Evolutionary conservation across 2,888 invertebrate species (phyloP).

Genomic region (Aphodius granarius): DNA sequence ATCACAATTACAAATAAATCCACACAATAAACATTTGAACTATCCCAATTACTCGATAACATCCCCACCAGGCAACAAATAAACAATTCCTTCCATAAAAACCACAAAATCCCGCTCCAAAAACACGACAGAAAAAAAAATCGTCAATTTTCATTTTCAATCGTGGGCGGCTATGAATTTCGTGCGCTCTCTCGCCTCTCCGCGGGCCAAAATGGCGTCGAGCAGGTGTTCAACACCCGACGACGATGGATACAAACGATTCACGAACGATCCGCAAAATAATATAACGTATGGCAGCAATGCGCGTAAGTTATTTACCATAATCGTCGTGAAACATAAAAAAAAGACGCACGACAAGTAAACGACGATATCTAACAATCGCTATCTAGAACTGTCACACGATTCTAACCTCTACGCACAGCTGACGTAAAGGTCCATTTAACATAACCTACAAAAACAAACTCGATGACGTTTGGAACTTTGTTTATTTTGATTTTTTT

Average conservation of each 20-base stretch:
- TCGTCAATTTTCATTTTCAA: neutral
- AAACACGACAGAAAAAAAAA: neutral
- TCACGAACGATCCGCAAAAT: conserved; percentile 59
- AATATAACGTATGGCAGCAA: conserved; percentile 63
- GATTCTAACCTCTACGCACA: neutral
- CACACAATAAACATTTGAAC: too few species aligned
- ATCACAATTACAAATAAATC: too few species aligned
- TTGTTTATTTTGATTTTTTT: neutral
- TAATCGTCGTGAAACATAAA: too few species aligned
- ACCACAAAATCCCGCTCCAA: neutral
- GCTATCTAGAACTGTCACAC: neutral
- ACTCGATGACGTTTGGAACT: neutral
- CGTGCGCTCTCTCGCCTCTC: neutral
- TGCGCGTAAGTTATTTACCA: conserved; percentile 61
- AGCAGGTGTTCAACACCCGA: conserved; percentile 59
- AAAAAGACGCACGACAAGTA: too few species aligned
- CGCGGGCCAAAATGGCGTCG: conserved; percentile 30
- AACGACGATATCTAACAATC: neutral
- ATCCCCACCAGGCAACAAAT: neutral
- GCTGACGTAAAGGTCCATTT: neutral
- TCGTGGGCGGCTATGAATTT: neutral
- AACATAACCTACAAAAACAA: neutral
- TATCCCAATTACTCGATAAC: too few species aligned
- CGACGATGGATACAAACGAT: conserved; percentile 66
- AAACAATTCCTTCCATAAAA: neutral